Evolutionary conservation across 1,140 invertebrate species (phyloP).

Genomic region (Zophobas morio): DNA sequence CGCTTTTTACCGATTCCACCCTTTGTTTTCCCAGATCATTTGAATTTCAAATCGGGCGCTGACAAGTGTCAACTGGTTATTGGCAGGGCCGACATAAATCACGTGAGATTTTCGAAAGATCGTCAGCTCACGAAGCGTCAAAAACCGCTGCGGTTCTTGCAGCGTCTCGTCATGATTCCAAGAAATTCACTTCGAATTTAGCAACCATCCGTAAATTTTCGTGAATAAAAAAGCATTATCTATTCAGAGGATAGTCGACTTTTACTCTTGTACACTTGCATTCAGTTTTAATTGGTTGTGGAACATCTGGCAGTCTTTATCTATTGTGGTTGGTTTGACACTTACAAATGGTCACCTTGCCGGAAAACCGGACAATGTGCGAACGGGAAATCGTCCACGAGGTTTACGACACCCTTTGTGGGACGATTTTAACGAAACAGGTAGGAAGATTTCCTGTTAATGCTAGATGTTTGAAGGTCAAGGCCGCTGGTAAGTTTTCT

Average conservation of each 20-base stretch:
- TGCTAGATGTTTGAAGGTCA: too few relatives aligned
- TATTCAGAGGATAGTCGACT: constrained; percentile 4
- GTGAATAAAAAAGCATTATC: constrained; percentile 2
- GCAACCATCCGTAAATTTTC: constrained; percentile 33
- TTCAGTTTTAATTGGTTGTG: background rate
- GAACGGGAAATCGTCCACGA: too few relatives aligned
- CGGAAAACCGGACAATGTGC: too few relatives aligned
- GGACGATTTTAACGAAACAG: too few relatives aligned
- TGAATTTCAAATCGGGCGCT: background rate
- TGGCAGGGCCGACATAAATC: too few relatives aligned
- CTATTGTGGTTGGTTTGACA: too few relatives aligned
- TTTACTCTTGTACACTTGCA: constrained; percentile 4
- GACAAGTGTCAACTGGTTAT: background rate
- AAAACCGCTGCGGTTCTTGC: too few relatives aligned
- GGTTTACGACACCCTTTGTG: too few relatives aligned
- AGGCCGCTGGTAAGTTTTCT: too few relatives aligned
- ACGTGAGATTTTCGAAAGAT: background rate
- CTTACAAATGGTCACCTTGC: too few relatives aligned
- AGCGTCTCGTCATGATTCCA: background rate
- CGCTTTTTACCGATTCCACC: background rate
- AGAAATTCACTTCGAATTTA: background rate
- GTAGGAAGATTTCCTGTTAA: too few relatives aligned
- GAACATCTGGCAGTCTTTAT: background rate
- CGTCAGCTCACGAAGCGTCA: too few relatives aligned
- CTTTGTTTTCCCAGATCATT: background rate